phyloP scores from a whole-genome alignment of 2,888 invertebrate genomes.

The Trachelus stipa region DNA sequence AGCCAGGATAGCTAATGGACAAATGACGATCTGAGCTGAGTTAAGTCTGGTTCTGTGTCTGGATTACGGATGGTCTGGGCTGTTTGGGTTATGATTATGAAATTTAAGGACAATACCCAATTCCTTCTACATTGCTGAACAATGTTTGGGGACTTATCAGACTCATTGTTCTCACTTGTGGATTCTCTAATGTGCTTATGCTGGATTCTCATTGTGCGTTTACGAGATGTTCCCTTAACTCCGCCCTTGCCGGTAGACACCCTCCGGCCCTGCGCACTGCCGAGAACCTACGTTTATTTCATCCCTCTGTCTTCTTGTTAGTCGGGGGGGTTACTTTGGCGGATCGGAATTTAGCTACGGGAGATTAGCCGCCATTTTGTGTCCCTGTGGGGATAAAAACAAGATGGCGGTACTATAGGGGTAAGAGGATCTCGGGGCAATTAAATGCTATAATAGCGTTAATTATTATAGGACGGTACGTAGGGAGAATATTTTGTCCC shows the following conservation, averaged over 20 bases:
- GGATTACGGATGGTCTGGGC: not conserved
- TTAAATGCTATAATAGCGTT: slow-evolving; percentile 57
- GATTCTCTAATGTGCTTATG: not conserved
- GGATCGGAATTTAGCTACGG: slow-evolving; percentile 23
- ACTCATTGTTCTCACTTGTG: slow-evolving; percentile 18
- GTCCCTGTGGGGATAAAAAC: slow-evolving; percentile 38
- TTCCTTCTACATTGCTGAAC: slow-evolving; percentile 23
- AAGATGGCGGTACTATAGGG: slow-evolving; percentile 47
- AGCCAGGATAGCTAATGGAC: not conserved
- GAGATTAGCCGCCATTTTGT: slow-evolving; percentile 35
- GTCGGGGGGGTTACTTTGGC: slow-evolving; percentile 15
- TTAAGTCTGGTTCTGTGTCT: not conserved
- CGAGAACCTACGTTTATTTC: not conserved
- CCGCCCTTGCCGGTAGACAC: slow-evolving; percentile 1
- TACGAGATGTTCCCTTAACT: slow-evolving; percentile 5
- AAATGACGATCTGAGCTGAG: not conserved
- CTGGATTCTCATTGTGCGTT: not conserved
- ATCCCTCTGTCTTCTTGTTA: not conserved
- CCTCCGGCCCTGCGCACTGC: slow-evolving; percentile 7
- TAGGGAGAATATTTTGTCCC: slow-evolving; percentile 44
- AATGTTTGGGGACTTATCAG: slow-evolving; percentile 23
- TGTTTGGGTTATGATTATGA: not conserved
- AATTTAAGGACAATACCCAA: slow-evolving; percentile 18
- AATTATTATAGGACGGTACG: slow-evolving; percentile 48
- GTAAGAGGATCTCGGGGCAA: slow-evolving; percentile 46